These are phyloP conservation scores for Tetramorium alpestre DNA, from an alignment of 1,140 invertebrate genomes.

Conservation along the genomic window DNA sequence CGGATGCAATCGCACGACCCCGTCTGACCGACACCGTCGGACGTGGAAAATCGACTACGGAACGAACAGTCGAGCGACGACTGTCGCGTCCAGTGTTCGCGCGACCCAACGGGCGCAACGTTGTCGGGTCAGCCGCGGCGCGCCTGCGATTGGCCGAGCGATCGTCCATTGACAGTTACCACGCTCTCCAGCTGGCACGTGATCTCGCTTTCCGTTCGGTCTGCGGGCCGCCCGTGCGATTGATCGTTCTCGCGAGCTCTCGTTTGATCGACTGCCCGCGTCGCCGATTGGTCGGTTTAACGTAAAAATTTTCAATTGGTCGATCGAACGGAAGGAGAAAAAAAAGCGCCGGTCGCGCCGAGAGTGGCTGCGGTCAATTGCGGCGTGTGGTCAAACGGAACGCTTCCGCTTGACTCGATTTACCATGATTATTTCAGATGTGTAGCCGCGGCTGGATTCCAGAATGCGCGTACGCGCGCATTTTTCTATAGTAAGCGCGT, in stretches of 20 bases:
- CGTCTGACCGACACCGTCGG: conserved; percentile 61
- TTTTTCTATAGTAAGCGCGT: too few relatives aligned
- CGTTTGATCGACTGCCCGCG: too few relatives aligned
- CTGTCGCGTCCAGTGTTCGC: conserved; percentile 63
- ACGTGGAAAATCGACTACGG: conserved; percentile 43
- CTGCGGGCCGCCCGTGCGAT: not conserved
- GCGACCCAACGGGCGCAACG: conserved; percentile 72
- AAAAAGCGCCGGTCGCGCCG: too few relatives aligned
- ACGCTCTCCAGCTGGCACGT: conserved; percentile 60
- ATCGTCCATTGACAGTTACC: conserved; percentile 61
- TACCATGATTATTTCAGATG: too few relatives aligned
- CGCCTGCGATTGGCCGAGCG: conserved; percentile 58
- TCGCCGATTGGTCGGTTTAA: not conserved
- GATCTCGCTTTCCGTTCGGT: conserved; percentile 65
- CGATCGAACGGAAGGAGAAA: not conserved
- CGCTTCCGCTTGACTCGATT: too few relatives aligned
- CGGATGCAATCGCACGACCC: conserved; percentile 38
- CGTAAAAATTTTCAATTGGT: not conserved
- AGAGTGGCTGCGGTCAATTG: too few relatives aligned
- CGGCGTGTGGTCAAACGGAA: too few relatives aligned
- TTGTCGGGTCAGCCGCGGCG: conserved; percentile 74
- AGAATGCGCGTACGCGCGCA: too few relatives aligned
- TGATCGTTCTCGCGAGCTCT: too few relatives aligned
- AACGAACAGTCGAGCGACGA: conserved; percentile 56
- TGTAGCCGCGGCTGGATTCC: too few relatives aligned